Base-by-base conservation (phyloP, 2,888 invertebrate genomes). In the Agrilus biguttatus region DNA sequence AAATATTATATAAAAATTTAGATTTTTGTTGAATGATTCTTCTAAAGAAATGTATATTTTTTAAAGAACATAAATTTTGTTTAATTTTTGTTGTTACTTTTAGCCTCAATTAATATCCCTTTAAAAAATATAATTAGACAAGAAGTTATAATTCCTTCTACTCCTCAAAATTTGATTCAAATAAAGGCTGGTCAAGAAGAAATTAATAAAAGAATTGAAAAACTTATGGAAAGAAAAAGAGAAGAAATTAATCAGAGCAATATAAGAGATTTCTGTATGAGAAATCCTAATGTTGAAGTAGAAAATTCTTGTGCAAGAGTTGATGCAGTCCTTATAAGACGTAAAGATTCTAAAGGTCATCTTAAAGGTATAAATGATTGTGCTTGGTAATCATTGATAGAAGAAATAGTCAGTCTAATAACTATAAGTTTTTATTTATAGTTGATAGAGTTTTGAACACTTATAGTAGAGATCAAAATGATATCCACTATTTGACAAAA, bases 271-370 rank as follows among this genome's bases (percentile, higher is more conserved):
- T 48, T 48, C 40, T 48, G 47, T 19, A 12, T 23, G 5, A 33
- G 37, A 4, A 37, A 39, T 8, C 41, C 14, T 45, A 55, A 55
- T 46, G 61, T 63, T 39, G 69, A 71, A 43, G 68, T 67, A 19
- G 68, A 71, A 49, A 69, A 68, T 49, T 76, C 76, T 1, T 89
- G 89, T 65, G 88, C 89, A 1, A 69, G 89, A 56, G 78, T 85
- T 12, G 75, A 84, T 58, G 80, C 87, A 35, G 73, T 78, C 51
- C 74, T 86, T 46, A 70, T 80, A 4, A 79, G 76, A 49, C 71
- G 81, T 41, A 80, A 76, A 51, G 83, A 81, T 57, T 81, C 82
- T 0, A 85, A 81, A 58, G 81, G 86, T 49, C 88, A 86, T 66
- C 70, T 89, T 44, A 82, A 80, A 75, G 81, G 87, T 86, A 33